Conservation (phyloP, 2,113 vertebrate species). For the Anarhynchus alexandrinus region DNA sequence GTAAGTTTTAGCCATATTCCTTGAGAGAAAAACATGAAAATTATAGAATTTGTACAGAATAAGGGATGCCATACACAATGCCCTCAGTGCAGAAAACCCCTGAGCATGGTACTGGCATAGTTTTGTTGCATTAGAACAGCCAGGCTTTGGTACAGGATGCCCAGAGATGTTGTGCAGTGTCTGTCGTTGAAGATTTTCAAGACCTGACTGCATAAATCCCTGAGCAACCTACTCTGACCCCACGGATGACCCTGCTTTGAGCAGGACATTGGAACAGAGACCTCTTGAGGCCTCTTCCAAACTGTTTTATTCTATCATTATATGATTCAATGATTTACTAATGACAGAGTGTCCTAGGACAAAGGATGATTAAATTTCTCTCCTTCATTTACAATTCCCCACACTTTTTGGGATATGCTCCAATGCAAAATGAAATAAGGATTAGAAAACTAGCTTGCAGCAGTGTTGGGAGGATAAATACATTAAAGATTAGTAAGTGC, state of each 20-base stretch:
- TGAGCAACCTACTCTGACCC: neutral
- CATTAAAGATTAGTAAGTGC: conserved; percentile 21
- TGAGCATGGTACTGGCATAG: neutral
- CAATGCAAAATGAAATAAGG: conserved; percentile 19
- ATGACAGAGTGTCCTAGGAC: neutral
- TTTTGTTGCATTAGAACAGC: neutral
- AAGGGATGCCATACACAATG: neutral
- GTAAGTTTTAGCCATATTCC: neutral
- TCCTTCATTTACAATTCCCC: neutral
- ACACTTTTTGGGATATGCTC: neutral
- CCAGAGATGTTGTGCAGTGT: neutral
- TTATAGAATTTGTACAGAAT: neutral
- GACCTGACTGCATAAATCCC: neutral
- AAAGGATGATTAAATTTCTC: neutral
- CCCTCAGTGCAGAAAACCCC: neutral
- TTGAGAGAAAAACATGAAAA: neutral
- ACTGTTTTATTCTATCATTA: neutral
- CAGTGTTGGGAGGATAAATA: conserved; percentile 14
- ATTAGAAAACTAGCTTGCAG: neutral
- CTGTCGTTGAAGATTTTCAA: neutral
- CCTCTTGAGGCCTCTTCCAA: neutral
- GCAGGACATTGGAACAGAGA: neutral
- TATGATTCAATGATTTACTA: neutral
- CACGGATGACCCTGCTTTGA: neutral
- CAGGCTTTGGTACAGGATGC: neutral